Evolutionary conservation across 2,888 invertebrate genomes (phyloP).

Genomic region (Osedax fenrisi): DNA sequence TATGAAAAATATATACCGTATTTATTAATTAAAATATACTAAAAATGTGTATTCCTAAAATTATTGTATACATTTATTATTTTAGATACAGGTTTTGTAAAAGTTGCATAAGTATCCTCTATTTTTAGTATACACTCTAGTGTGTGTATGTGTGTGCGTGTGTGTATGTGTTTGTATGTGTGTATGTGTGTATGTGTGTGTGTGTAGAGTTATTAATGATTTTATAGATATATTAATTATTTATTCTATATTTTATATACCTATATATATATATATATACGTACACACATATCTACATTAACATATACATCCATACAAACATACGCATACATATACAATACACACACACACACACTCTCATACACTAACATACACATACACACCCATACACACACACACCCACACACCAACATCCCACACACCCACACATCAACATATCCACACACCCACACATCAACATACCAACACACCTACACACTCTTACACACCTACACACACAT

Average conservation of each 20-base stretch:
- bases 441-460: neutral
- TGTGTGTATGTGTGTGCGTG: too few relatives aligned
- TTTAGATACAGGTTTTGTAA: too few relatives aligned
- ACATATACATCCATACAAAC: neutral
- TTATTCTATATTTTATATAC: neutral
- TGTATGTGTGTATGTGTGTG: too few relatives aligned
- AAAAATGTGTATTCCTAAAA: too few relatives aligned
- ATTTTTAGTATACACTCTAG: too few relatives aligned
- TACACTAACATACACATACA: neutral
- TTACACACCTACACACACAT: neutral
- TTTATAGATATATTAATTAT: too few relatives aligned
- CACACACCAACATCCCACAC: neutral
- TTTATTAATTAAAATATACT: too few relatives aligned
- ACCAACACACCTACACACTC: neutral
- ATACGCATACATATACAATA: neutral
- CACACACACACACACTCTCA: neutral
- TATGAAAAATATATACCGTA: too few relatives aligned
- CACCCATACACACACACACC: neutral
- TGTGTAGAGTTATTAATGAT: too few relatives aligned
- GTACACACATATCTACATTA: neutral
- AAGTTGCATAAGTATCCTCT: too few relatives aligned
- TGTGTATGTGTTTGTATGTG: too few relatives aligned
- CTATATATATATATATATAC: neutral
- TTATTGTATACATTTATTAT: too few relatives aligned
- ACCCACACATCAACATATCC: neutral